These are phyloP conservation scores for Orussus abietinus DNA, from an alignment of 1,140 invertebrate species.

Conservation along the genomic window DNA sequence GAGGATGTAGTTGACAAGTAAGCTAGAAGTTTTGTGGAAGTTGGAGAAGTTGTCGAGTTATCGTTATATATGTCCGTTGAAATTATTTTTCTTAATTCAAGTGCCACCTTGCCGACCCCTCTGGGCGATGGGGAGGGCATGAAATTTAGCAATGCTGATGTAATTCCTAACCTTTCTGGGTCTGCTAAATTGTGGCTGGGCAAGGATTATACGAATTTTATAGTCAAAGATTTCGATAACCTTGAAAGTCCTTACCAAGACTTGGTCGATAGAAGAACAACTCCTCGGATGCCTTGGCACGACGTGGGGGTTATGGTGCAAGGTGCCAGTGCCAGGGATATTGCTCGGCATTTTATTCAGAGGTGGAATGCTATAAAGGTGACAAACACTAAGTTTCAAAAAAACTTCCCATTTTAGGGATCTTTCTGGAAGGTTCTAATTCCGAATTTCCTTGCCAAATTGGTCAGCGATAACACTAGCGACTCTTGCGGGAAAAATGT, in stretches of 20 bases:
- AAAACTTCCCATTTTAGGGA: not conserved
- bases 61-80: not conserved
- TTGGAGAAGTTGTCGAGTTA: not conserved
- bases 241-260: conserved; percentile 86
- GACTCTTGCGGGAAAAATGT: no score
- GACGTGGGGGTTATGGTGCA: conserved; percentile 87
- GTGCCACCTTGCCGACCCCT: conserved; percentile 13
- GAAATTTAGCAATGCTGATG: conserved; percentile 19
- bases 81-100: conserved; percentile 13
- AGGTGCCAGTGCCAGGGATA: conserved; percentile 82
- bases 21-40: conserved; percentile 21
- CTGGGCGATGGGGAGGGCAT: conserved; percentile 24
- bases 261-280: conserved; percentile 79
- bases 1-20: conserved; percentile 54
- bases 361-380: conserved; percentile 96
- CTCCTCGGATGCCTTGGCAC: conserved; percentile 98
- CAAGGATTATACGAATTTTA: conserved; percentile 98
- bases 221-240: conserved; percentile 94
- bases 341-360: conserved; percentile 95
- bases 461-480: no score
- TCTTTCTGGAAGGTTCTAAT: no score
- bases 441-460: no score
- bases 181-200: conserved; percentile 93
- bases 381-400: conserved; percentile 42
- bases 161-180: conserved; percentile 48